These are phyloP conservation scores for Pinna nobilis DNA, from an alignment of 1,140 invertebrate species.

Conservation along the genomic window DNA sequence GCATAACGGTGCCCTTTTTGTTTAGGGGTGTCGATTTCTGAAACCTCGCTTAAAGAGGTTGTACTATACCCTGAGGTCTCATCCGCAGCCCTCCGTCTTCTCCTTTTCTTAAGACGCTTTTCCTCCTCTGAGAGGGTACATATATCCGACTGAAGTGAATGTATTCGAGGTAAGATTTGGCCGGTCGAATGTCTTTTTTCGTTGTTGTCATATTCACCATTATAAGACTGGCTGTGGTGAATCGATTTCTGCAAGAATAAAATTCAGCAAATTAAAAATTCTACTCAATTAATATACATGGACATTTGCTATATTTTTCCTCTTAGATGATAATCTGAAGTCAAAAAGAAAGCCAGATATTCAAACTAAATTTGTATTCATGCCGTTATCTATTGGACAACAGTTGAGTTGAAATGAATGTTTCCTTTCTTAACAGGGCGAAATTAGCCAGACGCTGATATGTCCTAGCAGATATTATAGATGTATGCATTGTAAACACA, in stretches of 20 bases:
- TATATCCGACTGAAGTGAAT: constrained; percentile 21
- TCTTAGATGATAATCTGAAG: too few relatives aligned
- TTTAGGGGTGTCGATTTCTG: constrained; percentile 34
- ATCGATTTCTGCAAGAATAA: constrained; percentile 12
- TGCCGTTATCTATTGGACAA: too few relatives aligned
- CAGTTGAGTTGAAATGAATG: too few relatives aligned
- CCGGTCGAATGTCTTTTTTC: constrained; percentile 18
- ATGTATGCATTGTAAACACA: too few relatives aligned
- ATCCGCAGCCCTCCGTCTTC: constrained; percentile 20
- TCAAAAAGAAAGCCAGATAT: too few relatives aligned
- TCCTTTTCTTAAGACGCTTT: constrained; percentile 34
- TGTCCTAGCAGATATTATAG: too few relatives aligned
- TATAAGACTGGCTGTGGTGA: constrained; percentile 28
- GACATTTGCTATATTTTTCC: too few relatives aligned
- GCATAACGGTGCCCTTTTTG: constrained; percentile 1
- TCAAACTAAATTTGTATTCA: too few relatives aligned
- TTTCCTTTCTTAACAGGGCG: too few relatives aligned
- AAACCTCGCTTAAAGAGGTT: constrained; percentile 42
- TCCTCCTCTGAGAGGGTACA: constrained; percentile 32
- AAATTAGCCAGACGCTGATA: too few relatives aligned
- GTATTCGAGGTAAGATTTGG: constrained; percentile 29
- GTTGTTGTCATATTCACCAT: constrained; percentile 11
- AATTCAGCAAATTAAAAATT: not conserved
- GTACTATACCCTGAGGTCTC: constrained; percentile 47
- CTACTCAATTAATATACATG: not conserved